Evolutionary conservation across 2,888 invertebrate genomes (phyloP).

Genomic region (Chydorus sphaericus): DNA sequence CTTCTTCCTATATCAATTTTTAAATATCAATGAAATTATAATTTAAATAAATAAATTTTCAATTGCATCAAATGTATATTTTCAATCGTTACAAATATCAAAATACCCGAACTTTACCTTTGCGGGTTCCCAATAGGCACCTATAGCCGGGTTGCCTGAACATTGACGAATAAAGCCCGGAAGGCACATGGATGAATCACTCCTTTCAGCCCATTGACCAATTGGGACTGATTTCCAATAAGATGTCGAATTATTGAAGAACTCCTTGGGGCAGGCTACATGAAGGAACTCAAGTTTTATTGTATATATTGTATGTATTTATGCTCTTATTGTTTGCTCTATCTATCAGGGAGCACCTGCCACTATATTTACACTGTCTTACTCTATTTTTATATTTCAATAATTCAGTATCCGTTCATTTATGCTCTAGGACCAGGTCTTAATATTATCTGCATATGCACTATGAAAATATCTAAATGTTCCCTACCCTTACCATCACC

Average conservation of each 20-base stretch:
- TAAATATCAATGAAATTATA: not conserved
- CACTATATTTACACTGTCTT: too few species aligned
- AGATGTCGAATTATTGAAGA: not conserved
- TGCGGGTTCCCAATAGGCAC: constrained; percentile 4
- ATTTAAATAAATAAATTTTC: not conserved
- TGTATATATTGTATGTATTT: too few species aligned
- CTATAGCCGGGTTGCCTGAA: not conserved
- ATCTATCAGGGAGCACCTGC: too few species aligned
- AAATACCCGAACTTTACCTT: not conserved
- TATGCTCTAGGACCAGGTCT: too few species aligned
- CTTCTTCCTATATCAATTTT: not conserved
- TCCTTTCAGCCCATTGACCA: not conserved
- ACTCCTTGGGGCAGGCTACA: not conserved
- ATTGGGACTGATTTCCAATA: not conserved
- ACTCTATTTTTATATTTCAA: too few species aligned
- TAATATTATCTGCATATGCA: too few species aligned
- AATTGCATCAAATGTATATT: not conserved
- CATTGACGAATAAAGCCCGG: not conserved
- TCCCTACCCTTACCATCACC: too few species aligned
- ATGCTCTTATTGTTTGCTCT: too few species aligned
- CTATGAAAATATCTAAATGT: too few species aligned
- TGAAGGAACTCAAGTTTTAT: too few species aligned
- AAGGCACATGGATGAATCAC: not conserved
- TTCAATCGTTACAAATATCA: not conserved
- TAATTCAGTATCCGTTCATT: too few species aligned